A percentile compares a stretch with the other conserved stretches of the same genome.
These are phyloP conservation scores for Callorhinus ursinus DNA, from an alignment of 2,113 vertebrate species.

Conservation along the genomic window DNA sequence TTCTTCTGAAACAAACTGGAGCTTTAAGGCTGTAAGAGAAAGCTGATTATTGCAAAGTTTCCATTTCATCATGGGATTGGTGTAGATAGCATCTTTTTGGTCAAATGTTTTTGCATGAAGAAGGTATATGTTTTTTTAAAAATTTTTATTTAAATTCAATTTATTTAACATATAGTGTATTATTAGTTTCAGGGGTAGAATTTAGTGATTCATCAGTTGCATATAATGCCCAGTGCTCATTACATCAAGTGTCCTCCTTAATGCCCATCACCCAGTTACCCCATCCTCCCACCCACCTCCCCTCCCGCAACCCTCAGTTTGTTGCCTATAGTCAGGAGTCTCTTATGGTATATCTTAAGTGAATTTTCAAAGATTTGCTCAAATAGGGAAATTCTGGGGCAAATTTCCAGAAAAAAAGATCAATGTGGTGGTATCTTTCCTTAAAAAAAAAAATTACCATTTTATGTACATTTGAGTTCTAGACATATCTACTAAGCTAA, in stretches of 20 bases:
- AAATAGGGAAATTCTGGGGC: background rate
- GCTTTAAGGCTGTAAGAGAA: background rate
- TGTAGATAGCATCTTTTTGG: background rate
- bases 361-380: conserved; percentile 31
- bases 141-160: background rate
- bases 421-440: background rate
- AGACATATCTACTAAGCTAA: conserved; percentile 57
- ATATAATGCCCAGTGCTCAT: background rate
- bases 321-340: background rate
- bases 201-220: background rate
- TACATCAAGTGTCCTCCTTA: background rate
- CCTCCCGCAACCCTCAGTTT: background rate
- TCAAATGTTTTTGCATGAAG: conserved; percentile 19
- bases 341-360: background rate
- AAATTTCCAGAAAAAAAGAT: background rate
- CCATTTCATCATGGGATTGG: background rate
- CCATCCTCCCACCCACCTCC: background rate
- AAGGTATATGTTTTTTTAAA: background rate
- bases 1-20: conserved; percentile 63
- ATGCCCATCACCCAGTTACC: background rate
- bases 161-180: background rate
- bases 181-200: background rate
- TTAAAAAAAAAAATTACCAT: background rate
- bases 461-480: conserved; percentile 50
- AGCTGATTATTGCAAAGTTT: conserved; percentile 27